A percentile compares a stretch with the other conserved stretches of the same genome.
These are phyloP conservation scores for Meteorus colon DNA, from an alignment of 2,888 invertebrate species.

Conservation along the genomic window DNA sequence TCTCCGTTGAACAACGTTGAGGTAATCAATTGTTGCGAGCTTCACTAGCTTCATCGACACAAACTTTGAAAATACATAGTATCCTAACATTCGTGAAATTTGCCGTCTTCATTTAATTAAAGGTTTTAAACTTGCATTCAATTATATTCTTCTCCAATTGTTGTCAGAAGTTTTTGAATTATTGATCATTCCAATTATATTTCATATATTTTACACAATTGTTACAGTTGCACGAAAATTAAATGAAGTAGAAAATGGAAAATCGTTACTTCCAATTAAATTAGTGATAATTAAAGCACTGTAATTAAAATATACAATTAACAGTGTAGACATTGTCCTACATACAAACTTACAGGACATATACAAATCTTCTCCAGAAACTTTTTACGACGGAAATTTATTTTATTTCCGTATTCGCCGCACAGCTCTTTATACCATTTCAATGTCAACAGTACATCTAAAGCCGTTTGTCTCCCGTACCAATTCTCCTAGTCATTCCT, in stretches of 20 bases:
- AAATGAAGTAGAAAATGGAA: neutral
- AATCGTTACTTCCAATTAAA: neutral
- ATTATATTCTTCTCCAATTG: neutral
- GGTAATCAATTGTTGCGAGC: constrained; percentile 52
- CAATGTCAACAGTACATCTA: constrained; percentile 48
- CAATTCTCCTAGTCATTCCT: constrained; percentile 22
- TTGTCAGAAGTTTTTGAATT: neutral
- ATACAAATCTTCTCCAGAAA: too few relatives aligned
- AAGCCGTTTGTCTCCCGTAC: constrained; percentile 29
- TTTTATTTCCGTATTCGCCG: neutral
- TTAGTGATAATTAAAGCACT: neutral
- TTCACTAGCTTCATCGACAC: constrained; percentile 33
- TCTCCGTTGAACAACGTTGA: constrained; percentile 47
- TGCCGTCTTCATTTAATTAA: constrained; percentile 25
- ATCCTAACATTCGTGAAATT: constrained; percentile 17
- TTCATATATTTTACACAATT: neutral
- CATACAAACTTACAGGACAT: neutral
- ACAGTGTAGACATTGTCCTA: neutral
- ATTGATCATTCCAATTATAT: neutral
- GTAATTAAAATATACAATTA: neutral
- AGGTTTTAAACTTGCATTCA: neutral
- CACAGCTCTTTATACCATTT: constrained; percentile 32
- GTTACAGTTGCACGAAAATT: neutral
- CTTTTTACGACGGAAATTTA: neutral
- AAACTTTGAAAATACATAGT: constrained; percentile 20